phyloP scores from a whole-genome alignment of 2,797 vertebrate species.

The Malacoraja senta region DNA sequence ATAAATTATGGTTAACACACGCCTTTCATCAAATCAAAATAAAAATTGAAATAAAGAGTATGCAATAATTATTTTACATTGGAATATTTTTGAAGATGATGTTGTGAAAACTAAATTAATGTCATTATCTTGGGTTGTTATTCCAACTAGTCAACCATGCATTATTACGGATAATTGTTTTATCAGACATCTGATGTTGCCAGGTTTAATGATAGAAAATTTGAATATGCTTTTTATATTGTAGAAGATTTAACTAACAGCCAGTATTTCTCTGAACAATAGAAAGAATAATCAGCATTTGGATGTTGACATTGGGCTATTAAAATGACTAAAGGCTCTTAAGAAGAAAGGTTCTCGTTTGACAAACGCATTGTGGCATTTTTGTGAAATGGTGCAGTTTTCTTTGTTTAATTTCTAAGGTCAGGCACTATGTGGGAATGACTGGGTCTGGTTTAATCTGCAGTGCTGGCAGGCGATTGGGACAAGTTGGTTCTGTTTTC shows the following conservation, averaged over 20 bases:
- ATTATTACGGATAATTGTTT: neutral
- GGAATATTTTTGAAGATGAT: neutral
- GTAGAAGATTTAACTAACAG: neutral
- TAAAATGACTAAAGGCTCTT: neutral
- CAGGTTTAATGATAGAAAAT: neutral
- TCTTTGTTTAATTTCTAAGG: slow-evolving; percentile 6
- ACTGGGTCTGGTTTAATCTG: slow-evolving; percentile 44
- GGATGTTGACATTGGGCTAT: slow-evolving; percentile 44
- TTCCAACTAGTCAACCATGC: neutral
- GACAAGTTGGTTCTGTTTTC: slow-evolving; percentile 52
- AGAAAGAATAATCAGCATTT: neutral
- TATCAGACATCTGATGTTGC: neutral
- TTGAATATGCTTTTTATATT: neutral
- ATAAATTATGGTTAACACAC: neutral
- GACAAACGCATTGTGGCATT: neutral
- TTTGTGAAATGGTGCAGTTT: slow-evolving; percentile 27
- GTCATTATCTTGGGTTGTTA: neutral
- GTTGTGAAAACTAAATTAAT: neutral
- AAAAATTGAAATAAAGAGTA: slow-evolving; percentile 8
- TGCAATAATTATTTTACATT: neutral
- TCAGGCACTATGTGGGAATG: slow-evolving; percentile 44
- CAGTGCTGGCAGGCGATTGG: slow-evolving; percentile 44
- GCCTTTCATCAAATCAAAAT: slow-evolving; percentile 17
- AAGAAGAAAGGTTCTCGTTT: neutral
- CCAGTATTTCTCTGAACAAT: neutral